Base-by-base conservation (phyloP, 2,797 vertebrate species). In the Myotis daubentonii region DNA sequence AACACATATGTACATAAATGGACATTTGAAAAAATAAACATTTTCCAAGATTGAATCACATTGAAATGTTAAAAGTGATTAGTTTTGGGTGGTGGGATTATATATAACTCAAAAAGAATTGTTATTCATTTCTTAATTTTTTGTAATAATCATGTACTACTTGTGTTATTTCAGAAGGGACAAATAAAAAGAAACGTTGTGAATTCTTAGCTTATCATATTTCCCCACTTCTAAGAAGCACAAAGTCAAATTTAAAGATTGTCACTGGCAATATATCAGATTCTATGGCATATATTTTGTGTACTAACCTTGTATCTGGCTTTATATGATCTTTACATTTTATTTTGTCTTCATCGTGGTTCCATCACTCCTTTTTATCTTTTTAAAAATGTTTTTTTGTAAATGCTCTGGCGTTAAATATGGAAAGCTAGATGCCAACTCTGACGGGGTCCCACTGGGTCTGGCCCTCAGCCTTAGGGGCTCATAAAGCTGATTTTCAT, bases 401-500 rank as follows among this genome's bases (percentile, higher is more conserved):
- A 91, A 49, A 30, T 89, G 15, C 16, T 12, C 8, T 71, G 11
- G 47, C 71, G 70, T 84, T 72, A 89, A 65, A 84, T 41, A 81
- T 6, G 44, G 16, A 83, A 83, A 23, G 1, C 49, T 72, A 13
- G 53, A 0, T 65, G 57, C 41, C 33, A 68, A 38, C 20, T 25
- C n/a, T 36, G 51, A 49, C 5, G 41, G 25, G 5, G 1, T 53
- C 4, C 20, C 51, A 47, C 8, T 30, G 51, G 28, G 23, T 51
- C 13, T 79, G 28, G n/a, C 51, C 44, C 41, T 87, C 22, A 80
- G 19, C 4, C 33, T 33, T n/a, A 41, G 3, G 7, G 2, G 49
- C 68, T 94, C 41, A 68, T 93, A 41, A 79, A 82, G 47, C 12
- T 84, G n/a, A 51, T 74, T 76, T 94, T 91, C 70, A 80, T 47